Evolutionary conservation across 1,140 invertebrate species (phyloP).

Genomic region (Papilio helenus): DNA sequence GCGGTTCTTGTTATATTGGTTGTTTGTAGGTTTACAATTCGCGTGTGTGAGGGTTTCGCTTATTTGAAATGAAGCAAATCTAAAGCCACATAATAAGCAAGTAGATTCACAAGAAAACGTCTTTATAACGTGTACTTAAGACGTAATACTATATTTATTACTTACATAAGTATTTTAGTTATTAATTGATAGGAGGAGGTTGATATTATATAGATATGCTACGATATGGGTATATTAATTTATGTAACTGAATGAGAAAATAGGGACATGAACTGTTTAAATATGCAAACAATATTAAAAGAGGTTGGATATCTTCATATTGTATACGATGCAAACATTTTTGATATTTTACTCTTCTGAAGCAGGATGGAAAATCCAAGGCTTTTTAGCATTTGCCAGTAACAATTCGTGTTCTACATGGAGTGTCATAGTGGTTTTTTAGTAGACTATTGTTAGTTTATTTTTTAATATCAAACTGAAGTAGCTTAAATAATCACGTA

Average conservation of each 20-base stretch:
- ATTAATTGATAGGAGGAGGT: not conserved
- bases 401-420: no score
- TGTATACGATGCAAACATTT: no score
- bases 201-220: not conserved
- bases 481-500: not conserved
- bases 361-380: no score
- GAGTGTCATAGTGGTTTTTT: no score
- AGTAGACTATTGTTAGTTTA: no score
- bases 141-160: conserved; percentile 5
- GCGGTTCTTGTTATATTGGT: conserved; percentile 45
- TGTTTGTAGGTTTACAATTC: conserved; percentile 48
- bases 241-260: not conserved
- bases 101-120: conserved; percentile 40
- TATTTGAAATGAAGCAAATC: conserved; percentile 58
- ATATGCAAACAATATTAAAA: not conserved
- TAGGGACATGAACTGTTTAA: not conserved
- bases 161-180: conserved; percentile 11
- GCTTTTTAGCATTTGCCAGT: no score
- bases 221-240: not conserved
- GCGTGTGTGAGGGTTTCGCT: conserved; percentile 48
- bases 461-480: no score
- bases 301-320: not conserved
- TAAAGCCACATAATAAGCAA: conserved; percentile 55
- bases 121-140: conserved; percentile 26
- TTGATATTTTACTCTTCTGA: no score